Percentiles rank a stretch among this genome's conserved stretches.
Conservation (phyloP, 1,140 invertebrate genomes). For the Orussus abietinus region DNA sequence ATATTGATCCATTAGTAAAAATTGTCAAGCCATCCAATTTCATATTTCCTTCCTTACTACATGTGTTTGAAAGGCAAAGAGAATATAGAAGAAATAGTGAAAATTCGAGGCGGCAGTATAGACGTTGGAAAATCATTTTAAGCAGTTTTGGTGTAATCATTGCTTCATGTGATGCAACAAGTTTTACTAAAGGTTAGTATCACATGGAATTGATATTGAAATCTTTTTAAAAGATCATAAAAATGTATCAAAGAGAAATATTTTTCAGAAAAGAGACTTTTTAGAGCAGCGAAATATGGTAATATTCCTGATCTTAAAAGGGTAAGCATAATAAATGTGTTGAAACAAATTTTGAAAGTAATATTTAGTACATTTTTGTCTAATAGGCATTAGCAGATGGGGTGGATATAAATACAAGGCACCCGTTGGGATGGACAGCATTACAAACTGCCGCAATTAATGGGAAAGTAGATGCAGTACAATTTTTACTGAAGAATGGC, state of each 20-base stretch:
- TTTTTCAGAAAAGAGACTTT: slow-evolving; percentile 59
- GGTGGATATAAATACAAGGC: slow-evolving; percentile 61
- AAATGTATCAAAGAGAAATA: slow-evolving; percentile 19
- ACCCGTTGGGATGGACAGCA: slow-evolving; percentile 80
- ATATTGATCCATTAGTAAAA: too few species aligned
- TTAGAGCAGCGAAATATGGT: slow-evolving; percentile 62
- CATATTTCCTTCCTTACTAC: too few species aligned
- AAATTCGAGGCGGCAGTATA: slow-evolving; percentile 10
- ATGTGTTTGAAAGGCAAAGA: too few species aligned
- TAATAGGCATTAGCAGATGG: slow-evolving; percentile 36
- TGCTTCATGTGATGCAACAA: slow-evolving; percentile 22
- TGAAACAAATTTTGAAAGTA: slow-evolving; percentile 2
- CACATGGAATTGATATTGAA: slow-evolving; percentile 5
- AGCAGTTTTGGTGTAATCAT: slow-evolving; percentile 27
- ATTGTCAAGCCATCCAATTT: too few species aligned
- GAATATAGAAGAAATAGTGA: slow-evolving; percentile 6
- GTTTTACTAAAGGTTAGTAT: slow-evolving; percentile 27
- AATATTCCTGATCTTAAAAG: slow-evolving; percentile 58
- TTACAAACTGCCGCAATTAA: slow-evolving; percentile 82
- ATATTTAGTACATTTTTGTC: slow-evolving; percentile 14
- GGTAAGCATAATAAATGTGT: slow-evolving; percentile 41
- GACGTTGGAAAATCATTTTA: slow-evolving; percentile 21
- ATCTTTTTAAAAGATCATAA: neutral
- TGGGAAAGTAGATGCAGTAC: slow-evolving; percentile 62
- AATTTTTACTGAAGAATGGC: slow-evolving; percentile 67